Base-by-base conservation (phyloP, 2,113 vertebrate species). In the Strix aluco region DNA sequence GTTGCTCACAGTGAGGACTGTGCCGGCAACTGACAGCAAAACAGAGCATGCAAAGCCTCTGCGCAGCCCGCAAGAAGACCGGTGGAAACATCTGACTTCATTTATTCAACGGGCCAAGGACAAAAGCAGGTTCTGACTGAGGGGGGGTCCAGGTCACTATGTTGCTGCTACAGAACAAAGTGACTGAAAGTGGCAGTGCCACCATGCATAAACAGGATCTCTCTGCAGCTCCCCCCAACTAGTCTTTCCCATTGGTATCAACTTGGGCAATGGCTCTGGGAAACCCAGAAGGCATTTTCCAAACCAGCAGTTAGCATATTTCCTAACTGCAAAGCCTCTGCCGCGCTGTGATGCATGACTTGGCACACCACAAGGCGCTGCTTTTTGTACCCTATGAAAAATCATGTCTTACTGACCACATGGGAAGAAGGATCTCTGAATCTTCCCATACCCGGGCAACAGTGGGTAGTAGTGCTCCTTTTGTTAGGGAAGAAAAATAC, bases 1-100 rank as follows among this genome's bases (percentile, higher is more conserved):
- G 23, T 47, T 59, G 52, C 36, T 66, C 69, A 21, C 23, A 52
- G 23, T 6, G 54, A 79, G 47, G 88, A 66, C 10, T 47, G 12
- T 38, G 42, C 18, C 0, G 0, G 71, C 38, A 69, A 26, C 18
- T 3, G 17, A 71, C 42, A 67, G 62, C 81, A 81, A 71, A 62
- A 47, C 66, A 42, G 13, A 79, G 46, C 1, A 0, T 15, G 30
- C 52, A 75, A 47, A 93, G 72, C 67, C 46, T 66, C 51, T 1
- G 1, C 1, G 1, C 46, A 75, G 80, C 29, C 46, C 1, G 0
- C 20, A 32, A 30, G 55, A 44, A 70, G 30, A 46, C 20, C 0
- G 1, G 26, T 32, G 75, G 52, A 66, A 92, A 71, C 67, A 83
- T 10, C 23, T 52, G 42, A 19, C 49, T 82, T 47, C 36, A 30